A percentile compares a stretch with the other conserved stretches of the same genome.
Conservation (phyloP, 2,888 invertebrate species). For the Perizoma flavofasciatum region DNA sequence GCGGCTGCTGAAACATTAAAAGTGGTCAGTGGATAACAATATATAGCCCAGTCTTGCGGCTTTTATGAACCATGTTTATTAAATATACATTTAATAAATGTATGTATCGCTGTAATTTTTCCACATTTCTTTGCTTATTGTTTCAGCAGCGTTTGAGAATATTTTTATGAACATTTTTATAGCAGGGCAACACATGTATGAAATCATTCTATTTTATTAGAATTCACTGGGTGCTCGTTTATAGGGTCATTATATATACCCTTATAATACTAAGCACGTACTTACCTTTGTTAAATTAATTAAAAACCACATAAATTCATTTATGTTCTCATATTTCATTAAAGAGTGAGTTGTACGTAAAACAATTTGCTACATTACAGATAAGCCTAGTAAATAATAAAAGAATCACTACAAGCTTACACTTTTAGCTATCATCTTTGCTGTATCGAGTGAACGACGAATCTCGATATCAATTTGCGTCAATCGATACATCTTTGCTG, state of each 20-base stretch:
- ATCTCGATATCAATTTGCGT: too few relatives aligned
- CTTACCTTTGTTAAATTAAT: conserved; percentile 37
- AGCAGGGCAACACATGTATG: conserved; percentile 50
- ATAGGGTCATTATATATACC: conserved; percentile 38
- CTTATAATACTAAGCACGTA: conserved; percentile 35
- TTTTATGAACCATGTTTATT: conserved; percentile 57
- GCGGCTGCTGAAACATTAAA: conserved; percentile 1
- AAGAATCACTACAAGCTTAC: background rate
- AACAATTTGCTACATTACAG: conserved; percentile 30
- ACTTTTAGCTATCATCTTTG: too few relatives aligned
- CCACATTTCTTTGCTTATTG: conserved; percentile 52
- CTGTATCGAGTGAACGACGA: too few relatives aligned
- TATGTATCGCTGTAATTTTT: conserved; percentile 56
- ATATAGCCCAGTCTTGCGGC: conserved; percentile 48
- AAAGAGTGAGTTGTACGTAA: conserved; percentile 26
- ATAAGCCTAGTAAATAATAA: conserved; percentile 8
- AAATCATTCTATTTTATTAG: conserved; percentile 51
- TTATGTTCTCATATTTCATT: conserved; percentile 35
- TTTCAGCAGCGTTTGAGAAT: conserved; percentile 48
- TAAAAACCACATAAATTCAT: conserved; percentile 37
- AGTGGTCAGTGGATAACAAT: conserved; percentile 6
- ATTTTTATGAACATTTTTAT: conserved; percentile 58
- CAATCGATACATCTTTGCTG: too few relatives aligned
- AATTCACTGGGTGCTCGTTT: conserved; percentile 41
- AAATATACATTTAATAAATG: too few relatives aligned